Evolutionary conservation across 37 sponge, comb jelly and placozoan species (phyloP).

Genomic region (Chondrosia reniformis): DNA sequence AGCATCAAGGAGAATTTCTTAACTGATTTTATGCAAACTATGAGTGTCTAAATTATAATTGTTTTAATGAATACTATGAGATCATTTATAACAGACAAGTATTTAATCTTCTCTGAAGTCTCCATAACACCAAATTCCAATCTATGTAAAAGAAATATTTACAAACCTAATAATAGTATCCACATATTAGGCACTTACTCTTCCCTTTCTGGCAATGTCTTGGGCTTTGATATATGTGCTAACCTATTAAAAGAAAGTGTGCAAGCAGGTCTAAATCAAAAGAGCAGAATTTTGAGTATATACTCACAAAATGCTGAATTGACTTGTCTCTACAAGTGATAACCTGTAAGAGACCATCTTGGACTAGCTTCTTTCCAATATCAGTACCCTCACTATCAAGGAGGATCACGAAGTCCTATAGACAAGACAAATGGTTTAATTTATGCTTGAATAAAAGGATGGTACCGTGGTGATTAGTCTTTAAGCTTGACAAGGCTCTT

Average conservation of each 20-base stretch:
- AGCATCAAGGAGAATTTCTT: too few relatives aligned
- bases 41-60: too few relatives aligned
- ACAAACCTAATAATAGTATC: background rate
- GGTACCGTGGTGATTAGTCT: too few relatives aligned
- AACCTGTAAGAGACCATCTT: conserved; percentile 55
- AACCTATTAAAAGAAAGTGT: background rate
- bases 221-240: background rate
- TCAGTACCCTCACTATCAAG: conserved; percentile 24
- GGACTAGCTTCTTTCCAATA: conserved; percentile 49
- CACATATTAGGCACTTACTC: too few relatives aligned
- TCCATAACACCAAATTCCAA: conserved; percentile 87
- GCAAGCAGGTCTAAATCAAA: too few relatives aligned
- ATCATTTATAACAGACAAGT: too few relatives aligned
- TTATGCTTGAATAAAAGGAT: too few relatives aligned
- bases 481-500: too few relatives aligned
- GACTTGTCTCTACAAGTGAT: conserved; percentile 51
- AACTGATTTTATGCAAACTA: too few relatives aligned
- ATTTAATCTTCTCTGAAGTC: conserved; percentile 49
- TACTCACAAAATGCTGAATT: conserved; percentile 53
- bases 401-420: conserved; percentile 52
- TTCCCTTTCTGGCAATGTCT: background rate
- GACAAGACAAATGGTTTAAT: background rate
- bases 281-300: background rate
- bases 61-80: too few relatives aligned
- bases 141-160: conserved; percentile 19